Base-by-base conservation (phyloP, 2,888 invertebrate genomes). In the Drosophila anceps region DNA sequence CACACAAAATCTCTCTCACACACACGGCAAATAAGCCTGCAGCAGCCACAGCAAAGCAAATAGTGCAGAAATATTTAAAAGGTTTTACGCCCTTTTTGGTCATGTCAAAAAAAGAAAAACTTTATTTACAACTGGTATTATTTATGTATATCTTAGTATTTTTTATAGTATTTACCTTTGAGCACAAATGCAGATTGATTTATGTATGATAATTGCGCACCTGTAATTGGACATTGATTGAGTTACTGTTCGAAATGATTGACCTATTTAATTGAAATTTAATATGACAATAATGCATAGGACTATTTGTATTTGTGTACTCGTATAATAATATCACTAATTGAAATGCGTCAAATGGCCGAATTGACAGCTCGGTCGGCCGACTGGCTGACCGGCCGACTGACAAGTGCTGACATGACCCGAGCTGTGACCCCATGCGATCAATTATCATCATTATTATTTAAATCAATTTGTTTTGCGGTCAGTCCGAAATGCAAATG, bases 11-110 rank as follows among this genome's bases (percentile, higher is more conserved):
- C 35, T 4, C 6, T n/a, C 10, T 9, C 46, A 57, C 46, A 51
- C 37, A n/a, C 58, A 46, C 58, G 35, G 31, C 35, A 61, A 63
- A 59, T 71, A 39, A 41, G 60, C 63, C 69, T 44, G 60, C 50
- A 50, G 50, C 50, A 50, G 54, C 61, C 73, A 61, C 68, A 72
- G 58, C 33, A 62, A 63, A 82, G 66, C 62, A 79, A 82, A 83
- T 77, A 77, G 67, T 77, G 65, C 69, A 65, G 39, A 75, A 76
- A 75, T 68, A 75, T 79, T 82, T 69, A 64, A 81, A 57, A 69
- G 63, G 46, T 64, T 73, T 81, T 20, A 55, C 35, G 10, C 27
- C 27, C 33, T 33, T 59, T 44, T 41, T 35, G 13, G 20, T 24
- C 33, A 29, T 53, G 18, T 13, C 31, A 39, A 27, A 67, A 37